These are phyloP conservation scores for Phortica variegata DNA, from an alignment of 1,140 invertebrate species.

Conservation along the genomic window DNA sequence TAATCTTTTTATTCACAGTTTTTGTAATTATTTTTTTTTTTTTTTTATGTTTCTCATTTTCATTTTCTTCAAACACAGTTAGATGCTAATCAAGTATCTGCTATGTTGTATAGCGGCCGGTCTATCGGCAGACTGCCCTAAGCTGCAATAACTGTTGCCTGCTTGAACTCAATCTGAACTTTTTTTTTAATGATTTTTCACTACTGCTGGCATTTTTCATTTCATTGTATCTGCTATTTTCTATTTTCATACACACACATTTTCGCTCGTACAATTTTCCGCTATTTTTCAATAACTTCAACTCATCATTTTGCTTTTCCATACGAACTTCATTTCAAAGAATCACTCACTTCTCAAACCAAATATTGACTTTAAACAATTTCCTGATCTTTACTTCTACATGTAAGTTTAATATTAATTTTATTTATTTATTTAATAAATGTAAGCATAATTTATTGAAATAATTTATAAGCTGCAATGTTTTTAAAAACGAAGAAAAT, in stretches of 20 bases:
- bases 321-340: background rate
- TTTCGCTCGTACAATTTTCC: conserved; percentile 15
- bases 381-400: conserved; percentile 14
- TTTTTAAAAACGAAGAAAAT: conserved; percentile 48
- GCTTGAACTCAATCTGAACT: too few species aligned
- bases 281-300: conserved; percentile 25
- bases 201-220: conserved; percentile 3
- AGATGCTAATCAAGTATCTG: conserved; percentile 36
- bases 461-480: conserved; percentile 39
- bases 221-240: conserved; percentile 18
- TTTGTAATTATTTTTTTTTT: too few species aligned
- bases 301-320: too few species aligned
- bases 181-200: conserved; percentile 39
- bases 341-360: too few species aligned
- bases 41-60: conserved; percentile 4
- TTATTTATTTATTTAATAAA: conserved; percentile 45
- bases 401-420: conserved; percentile 48
- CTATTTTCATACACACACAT: conserved; percentile 9
- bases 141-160: conserved; percentile 20
- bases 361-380: background rate
- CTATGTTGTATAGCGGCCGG: conserved; percentile 37
- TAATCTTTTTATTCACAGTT: background rate
- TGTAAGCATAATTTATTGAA: conserved; percentile 30
- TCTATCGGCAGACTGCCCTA: conserved; percentile 34
- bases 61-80: conserved; percentile 25